phyloP scores from a whole-genome alignment of 1,140 invertebrate genomes.

The Drosophila kanapiae region DNA sequence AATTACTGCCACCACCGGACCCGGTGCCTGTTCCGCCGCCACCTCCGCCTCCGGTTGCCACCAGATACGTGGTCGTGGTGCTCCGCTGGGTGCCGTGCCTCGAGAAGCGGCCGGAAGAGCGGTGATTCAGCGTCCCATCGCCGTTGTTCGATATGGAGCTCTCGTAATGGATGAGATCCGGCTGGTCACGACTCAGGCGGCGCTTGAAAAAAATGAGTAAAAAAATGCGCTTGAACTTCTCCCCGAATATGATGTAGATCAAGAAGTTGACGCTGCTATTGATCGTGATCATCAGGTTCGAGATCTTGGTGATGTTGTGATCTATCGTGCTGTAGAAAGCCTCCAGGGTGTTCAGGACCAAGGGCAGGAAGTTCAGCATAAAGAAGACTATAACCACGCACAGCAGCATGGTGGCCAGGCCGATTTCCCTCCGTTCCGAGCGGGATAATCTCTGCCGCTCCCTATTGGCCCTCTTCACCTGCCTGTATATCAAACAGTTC shows the following conservation, averaged over 20 bases:
- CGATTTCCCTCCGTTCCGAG: conserved; percentile 94
- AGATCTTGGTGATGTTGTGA: conserved; percentile 92
- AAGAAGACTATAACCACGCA: conserved; percentile 98
- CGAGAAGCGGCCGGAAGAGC: conserved; percentile 89
- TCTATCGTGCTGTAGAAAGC: conserved; percentile 89
- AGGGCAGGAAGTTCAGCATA: conserved; percentile 95
- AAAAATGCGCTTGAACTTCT: conserved; percentile 97
- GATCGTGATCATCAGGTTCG: conserved; percentile 97
- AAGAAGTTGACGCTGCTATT: conserved; percentile 99
- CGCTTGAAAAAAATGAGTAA: conserved; percentile 93
- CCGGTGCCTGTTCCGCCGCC: conserved; percentile 81
- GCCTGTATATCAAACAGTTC: conserved; percentile 95
- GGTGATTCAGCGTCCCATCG: conserved; percentile 86
- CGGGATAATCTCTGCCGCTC: conserved; percentile 93
- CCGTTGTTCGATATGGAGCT: conserved; percentile 92
- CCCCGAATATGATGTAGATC: conserved; percentile 98
- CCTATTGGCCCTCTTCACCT: conserved; percentile 93
- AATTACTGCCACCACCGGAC: conserved; percentile 85
- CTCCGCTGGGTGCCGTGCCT: conserved; percentile 88
- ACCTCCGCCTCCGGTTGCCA: conserved; percentile 74
- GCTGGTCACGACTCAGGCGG: conserved; percentile 88
- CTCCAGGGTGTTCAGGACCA: conserved; percentile 95
- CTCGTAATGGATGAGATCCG: conserved; percentile 92
- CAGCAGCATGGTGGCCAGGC: conserved; percentile 96
- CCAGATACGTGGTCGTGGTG: conserved; percentile 80